Percentiles rank a stretch among this genome's conserved stretches.
These are phyloP conservation scores for Drosophila sp. DNA, from an alignment of 1,140 invertebrate genomes.

Conservation along the genomic window DNA sequence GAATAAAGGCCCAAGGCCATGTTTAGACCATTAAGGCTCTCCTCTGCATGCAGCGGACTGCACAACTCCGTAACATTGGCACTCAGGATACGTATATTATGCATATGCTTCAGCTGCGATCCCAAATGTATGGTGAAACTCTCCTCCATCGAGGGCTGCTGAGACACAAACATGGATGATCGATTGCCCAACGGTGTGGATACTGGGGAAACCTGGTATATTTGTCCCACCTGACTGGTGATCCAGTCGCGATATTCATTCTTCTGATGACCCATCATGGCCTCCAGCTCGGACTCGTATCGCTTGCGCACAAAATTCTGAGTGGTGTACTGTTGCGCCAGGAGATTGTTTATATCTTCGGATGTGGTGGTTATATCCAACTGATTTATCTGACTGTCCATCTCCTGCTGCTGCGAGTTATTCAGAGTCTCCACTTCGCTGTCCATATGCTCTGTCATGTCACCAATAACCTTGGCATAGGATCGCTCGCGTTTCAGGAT, in stretches of 20 bases:
- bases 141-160: constrained; percentile 89
- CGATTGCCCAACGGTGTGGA: constrained; percentile 79
- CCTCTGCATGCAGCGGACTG: constrained; percentile 85
- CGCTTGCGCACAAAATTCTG: constrained; percentile 90
- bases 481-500: constrained; percentile 91
- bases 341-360: constrained; percentile 89
- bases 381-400: constrained; percentile 79
- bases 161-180: constrained; percentile 81
- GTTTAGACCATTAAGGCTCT: constrained; percentile 87
- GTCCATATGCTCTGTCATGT: constrained; percentile 87
- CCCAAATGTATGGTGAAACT: constrained; percentile 99
- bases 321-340: constrained; percentile 87
- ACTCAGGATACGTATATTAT: constrained; percentile 96
- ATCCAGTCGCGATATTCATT: constrained; percentile 93
- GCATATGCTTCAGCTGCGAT: constrained; percentile 98
- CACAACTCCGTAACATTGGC: constrained; percentile 95
- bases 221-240: constrained; percentile 82
- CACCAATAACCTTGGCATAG: constrained; percentile 88
- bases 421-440: constrained; percentile 87
- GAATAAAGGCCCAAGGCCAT: constrained; percentile 97
- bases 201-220: constrained; percentile 72
- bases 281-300: constrained; percentile 91
- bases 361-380: constrained; percentile 80
- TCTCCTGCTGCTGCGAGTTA: constrained; percentile 85
- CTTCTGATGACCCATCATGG: constrained; percentile 90